Base-by-base conservation (phyloP, 2,888 invertebrate species). In the Lithosia quadra region DNA sequence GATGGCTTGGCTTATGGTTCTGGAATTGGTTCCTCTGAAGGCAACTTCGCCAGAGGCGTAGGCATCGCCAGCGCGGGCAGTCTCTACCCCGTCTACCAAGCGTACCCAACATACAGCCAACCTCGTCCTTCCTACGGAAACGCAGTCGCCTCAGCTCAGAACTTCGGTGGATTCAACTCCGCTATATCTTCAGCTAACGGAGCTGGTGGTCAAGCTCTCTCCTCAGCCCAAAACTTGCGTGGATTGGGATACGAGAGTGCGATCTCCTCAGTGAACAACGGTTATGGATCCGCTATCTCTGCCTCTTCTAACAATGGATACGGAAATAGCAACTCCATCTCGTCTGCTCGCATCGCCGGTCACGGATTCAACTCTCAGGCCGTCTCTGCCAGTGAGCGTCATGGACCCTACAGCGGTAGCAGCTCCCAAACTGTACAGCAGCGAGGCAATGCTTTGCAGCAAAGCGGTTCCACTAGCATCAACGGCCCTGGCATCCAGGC, bases 401-500 rank as follows among this genome's bases (percentile, higher is more conserved):
- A 78, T 34, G 88, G 86, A 2, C 86, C 84, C 4, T 88, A 86
- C 74, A 80, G 85, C 18, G 88, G 88, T 2, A 92, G 90, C 78
- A 88, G 88, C 0, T 89, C 92, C 0, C 92, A 93, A 15, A 77
- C 88, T 11, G 69, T 87, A 11, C 90, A 91, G 69, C 91, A 91
- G 43, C 81, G 80, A 11, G 90, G 86, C 2, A 82, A 79, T 24
- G 72, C 78, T 3, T 28, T 89, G 33, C 90, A 88, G 71, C 86
- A 90, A 72, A 90, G 88, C 36, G 90, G 88, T 0, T 92, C 93
- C n/a, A 86, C 88, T 72, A 88, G 87, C 77, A 83, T 91, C 74
- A 86, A 91, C 65, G 91, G 84, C 0, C 92, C 90, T 5, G 92
- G 92, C 36, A 68, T 92, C 64, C 91, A 91, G 65, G 87, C 90